phyloP scores from a whole-genome alignment of 2,888 invertebrate genomes.

The Scrobipalpa costella region DNA sequence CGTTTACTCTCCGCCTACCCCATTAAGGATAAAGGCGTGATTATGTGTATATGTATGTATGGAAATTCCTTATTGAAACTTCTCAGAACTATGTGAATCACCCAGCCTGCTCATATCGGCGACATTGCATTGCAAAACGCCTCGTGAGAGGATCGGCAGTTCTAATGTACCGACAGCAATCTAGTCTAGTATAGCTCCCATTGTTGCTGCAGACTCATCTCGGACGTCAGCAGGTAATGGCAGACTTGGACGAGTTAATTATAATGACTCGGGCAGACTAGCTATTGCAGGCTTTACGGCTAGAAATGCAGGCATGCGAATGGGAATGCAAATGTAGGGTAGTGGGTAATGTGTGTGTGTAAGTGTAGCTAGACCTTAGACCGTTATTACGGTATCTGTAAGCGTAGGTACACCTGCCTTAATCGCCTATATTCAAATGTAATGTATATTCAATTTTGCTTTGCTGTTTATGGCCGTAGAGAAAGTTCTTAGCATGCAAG shows the following conservation, averaged over 20 bases:
- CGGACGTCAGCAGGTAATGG: constrained; percentile 23
- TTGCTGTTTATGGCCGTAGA: too few species aligned
- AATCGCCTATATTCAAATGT: too few species aligned
- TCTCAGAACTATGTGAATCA: constrained; percentile 5
- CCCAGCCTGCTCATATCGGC: constrained; percentile 35
- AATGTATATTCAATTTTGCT: too few species aligned
- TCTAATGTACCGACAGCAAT: constrained; percentile 27
- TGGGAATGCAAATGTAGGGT: neutral
- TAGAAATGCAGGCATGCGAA: constrained; percentile 11
- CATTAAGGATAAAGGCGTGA: too few species aligned
- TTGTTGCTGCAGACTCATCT: constrained; percentile 29
- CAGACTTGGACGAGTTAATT: constrained; percentile 28
- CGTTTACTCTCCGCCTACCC: too few species aligned
- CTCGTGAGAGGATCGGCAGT: constrained; percentile 41
- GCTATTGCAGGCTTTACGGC: constrained; percentile 13
- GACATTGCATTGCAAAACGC: constrained; percentile 41
- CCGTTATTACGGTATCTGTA: too few species aligned
- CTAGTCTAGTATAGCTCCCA: constrained; percentile 2
- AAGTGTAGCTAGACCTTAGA: neutral
- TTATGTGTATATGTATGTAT: too few species aligned
- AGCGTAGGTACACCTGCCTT: too few species aligned
- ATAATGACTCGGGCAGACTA: constrained; percentile 17
- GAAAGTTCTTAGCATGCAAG: too few species aligned
- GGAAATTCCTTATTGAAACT: too few species aligned
- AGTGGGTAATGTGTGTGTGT: neutral